Percentiles rank a stretch among this genome's conserved stretches.
phyloP scores from a whole-genome alignment of 2,797 vertebrate genomes.

The Ctenopoma kingsleyae region DNA sequence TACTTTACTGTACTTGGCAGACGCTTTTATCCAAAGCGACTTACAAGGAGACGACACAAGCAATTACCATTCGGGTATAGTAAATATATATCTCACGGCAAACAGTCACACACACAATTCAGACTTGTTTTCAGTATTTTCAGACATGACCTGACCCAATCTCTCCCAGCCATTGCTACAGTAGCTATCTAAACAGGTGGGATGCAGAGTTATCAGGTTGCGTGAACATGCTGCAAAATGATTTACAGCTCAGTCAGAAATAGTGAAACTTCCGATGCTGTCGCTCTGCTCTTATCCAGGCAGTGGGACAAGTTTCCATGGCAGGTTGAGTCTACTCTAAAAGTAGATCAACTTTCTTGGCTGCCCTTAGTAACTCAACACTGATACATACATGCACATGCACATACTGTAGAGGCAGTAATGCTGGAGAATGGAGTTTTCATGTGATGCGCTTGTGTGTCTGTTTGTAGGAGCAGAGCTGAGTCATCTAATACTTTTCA shows the following conservation, averaged over 20 bases:
- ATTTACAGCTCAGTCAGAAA: slow-evolving; percentile 67
- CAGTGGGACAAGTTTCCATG: slow-evolving; percentile 50
- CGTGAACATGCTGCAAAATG: slow-evolving; percentile 35
- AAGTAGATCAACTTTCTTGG: slow-evolving; percentile 54
- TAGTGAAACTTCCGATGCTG: slow-evolving; percentile 60
- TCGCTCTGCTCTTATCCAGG: slow-evolving; percentile 24
- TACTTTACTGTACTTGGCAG: too few relatives aligned
- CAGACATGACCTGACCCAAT: slow-evolving; percentile 35
- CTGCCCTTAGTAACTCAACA: slow-evolving; percentile 46
- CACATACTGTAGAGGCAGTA: neutral
- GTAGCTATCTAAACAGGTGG: slow-evolving; percentile 35
- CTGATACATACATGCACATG: slow-evolving; percentile 17
- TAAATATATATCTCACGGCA: neutral
- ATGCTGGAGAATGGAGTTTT: neutral
- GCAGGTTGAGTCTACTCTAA: slow-evolving; percentile 51
- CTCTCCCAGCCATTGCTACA: neutral
- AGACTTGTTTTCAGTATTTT: slow-evolving; percentile 32
- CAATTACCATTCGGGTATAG: too few relatives aligned
- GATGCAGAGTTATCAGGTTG: slow-evolving; percentile 40
- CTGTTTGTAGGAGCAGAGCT: slow-evolving; percentile 48
- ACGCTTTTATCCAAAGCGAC: too few relatives aligned
- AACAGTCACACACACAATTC: slow-evolving; percentile 10
- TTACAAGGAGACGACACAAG: too few relatives aligned
- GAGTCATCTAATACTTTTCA: slow-evolving; percentile 12
- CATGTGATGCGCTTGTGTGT: slow-evolving; percentile 5